Base-by-base conservation (phyloP, 2,113 vertebrate species). In the Globicephala melas region DNA sequence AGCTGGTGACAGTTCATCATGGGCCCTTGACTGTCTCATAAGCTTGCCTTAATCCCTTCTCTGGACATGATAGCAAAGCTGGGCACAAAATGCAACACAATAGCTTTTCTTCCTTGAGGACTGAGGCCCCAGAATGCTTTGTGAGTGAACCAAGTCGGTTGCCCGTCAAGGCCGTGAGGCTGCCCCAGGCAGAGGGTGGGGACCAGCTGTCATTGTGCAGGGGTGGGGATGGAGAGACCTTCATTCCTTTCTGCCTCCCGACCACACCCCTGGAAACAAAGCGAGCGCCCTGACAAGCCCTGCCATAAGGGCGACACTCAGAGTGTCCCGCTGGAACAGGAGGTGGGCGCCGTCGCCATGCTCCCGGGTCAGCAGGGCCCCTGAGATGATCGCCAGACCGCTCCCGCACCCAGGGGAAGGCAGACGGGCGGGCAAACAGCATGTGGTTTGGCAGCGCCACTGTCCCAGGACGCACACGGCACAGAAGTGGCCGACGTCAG, bases 281-380 rank as follows among this genome's bases (percentile, higher is more conserved):
- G 94, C 0, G 0, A 67, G 47, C 1, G 25, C 9, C 7, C 38
- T 53, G 15, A 15, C 26, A 79, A 5, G 50, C 8, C 3, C 26
- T 25, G 9, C 63, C 26, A 2, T 18, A 7, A 23, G 25, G 44
- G 74, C 1, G 4, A 36, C 1, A 17, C 53, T 36, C 77, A 0
- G 2, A 15, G 25, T 60, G 38, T 36, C 28, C 3, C 2, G 1
- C 18, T 1, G 8, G 33, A 47, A 5, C 44, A 14, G 85, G 23
- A n/a, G 23, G 10, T 6, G 9, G 2, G 31, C 8, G 0, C 44
- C n/a, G 0, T 25, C 6, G 1, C 28, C 25, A 4, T 0, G 1
- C 26, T 8, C 3, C 71, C 0, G 28, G 2, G 12, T 31, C 70
- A 55, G 18, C 5, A 5, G 58, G 41, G 11, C 0, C n/a, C 18